A percentile compares a stretch with the other conserved stretches of the same genome.
These are phyloP conservation scores for Euclidia mi DNA, from an alignment of 2,888 invertebrate genomes.

Conservation along the genomic window DNA sequence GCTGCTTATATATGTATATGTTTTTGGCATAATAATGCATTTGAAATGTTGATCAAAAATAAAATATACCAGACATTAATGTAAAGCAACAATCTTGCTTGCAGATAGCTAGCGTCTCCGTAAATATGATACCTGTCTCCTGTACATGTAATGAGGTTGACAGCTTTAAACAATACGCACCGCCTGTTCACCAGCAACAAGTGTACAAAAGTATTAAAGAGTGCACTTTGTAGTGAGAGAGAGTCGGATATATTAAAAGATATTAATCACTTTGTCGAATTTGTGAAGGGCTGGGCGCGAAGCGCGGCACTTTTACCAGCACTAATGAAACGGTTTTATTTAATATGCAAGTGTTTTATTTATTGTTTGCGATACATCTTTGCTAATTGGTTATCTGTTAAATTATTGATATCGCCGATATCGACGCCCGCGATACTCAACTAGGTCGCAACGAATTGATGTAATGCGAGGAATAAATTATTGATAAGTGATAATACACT, in stretches of 20 bases:
- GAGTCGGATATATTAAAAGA: slow-evolving; percentile 5
- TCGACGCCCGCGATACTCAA: slow-evolving; percentile 37
- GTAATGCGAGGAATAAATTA: slow-evolving; percentile 5
- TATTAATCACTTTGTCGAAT: slow-evolving; percentile 64
- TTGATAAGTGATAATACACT: background rate
- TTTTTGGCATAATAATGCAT: too few species aligned
- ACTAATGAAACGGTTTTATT: slow-evolving; percentile 61
- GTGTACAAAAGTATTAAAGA: too few species aligned
- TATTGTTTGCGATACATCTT: slow-evolving; percentile 66
- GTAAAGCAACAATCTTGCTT: too few species aligned
- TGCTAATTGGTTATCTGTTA: slow-evolving; percentile 70
- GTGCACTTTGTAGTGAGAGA: too few species aligned
- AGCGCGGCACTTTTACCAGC: slow-evolving; percentile 53
- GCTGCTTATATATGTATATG: too few species aligned
- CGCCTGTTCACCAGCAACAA: too few species aligned
- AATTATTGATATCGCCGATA: slow-evolving; percentile 60
- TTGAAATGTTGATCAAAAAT: too few species aligned
- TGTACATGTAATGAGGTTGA: too few species aligned
- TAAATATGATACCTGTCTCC: too few species aligned
- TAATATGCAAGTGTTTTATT: slow-evolving; percentile 65
- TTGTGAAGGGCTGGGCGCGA: slow-evolving; percentile 20
- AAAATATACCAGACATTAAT: too few species aligned
- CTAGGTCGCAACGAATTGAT: slow-evolving; percentile 33
- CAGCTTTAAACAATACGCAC: too few species aligned
- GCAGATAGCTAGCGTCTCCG: too few species aligned